These are phyloP conservation scores for Eupithecia centaureata DNA, from an alignment of 2,888 invertebrate genomes.

Conservation along the genomic window DNA sequence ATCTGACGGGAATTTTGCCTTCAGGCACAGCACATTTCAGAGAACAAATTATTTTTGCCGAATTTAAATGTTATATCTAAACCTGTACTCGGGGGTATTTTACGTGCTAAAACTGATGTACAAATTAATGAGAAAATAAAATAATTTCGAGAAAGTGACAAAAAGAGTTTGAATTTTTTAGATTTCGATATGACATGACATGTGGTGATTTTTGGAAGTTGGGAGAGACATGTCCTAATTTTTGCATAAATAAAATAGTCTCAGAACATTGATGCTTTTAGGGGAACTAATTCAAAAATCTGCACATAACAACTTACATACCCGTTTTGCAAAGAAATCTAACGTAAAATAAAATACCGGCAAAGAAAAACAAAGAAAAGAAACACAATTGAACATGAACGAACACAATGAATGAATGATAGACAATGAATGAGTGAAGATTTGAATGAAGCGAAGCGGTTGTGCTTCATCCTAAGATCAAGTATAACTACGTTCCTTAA, in stretches of 20 bases:
- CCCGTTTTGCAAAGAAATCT: background rate
- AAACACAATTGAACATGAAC: background rate
- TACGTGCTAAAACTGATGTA: background rate
- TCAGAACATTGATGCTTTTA: background rate
- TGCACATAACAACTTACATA: background rate
- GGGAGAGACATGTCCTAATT: background rate
- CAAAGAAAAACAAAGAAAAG: background rate
- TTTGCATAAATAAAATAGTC: background rate
- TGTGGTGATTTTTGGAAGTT: constrained; percentile 26
- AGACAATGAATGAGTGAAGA: background rate
- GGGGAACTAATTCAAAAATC: background rate
- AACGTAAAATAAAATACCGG: constrained; percentile 3
- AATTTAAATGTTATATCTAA: too few relatives aligned
- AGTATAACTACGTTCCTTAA: too few relatives aligned
- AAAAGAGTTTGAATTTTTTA: constrained; percentile 34
- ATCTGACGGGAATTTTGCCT: background rate
- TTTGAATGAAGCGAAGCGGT: background rate
- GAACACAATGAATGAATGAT: too few relatives aligned
- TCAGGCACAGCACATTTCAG: background rate
- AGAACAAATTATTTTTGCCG: background rate
- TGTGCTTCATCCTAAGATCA: too few relatives aligned
- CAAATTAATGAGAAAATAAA: constrained; percentile 3
- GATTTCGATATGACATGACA: constrained; percentile 32
- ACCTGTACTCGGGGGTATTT: background rate
- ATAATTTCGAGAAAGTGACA: constrained; percentile 23